Evolutionary conservation across 2,888 invertebrate species (phyloP).

Genomic region (Drosophila pegasa): DNA sequence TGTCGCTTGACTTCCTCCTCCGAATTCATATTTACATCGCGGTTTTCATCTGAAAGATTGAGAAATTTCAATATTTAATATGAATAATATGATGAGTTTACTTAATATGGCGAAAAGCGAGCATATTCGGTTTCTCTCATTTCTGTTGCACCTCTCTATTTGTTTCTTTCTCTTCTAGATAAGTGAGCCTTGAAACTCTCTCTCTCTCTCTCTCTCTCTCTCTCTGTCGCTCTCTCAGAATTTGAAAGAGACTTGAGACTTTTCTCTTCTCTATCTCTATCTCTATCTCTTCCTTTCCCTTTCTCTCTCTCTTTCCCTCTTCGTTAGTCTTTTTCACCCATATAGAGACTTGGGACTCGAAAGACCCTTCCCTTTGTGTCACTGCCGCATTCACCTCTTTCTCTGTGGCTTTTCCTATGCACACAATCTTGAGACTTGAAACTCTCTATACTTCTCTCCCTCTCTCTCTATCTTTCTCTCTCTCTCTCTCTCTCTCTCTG

Average conservation of each 20-base stretch:
- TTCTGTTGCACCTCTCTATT: neutral
- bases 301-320: neutral
- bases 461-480: neutral
- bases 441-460: neutral
- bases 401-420: no score
- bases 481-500: neutral
- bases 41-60: slow-evolving; percentile 91
- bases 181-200: no score
- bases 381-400: no score
- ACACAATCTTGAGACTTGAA: no score
- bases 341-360: no score
- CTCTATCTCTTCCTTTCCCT: no score
- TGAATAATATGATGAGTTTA: neutral
- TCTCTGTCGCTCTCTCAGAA: neutral
- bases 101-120: neutral
- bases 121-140: neutral
- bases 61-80: neutral
- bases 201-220: neutral
- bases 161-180: neutral
- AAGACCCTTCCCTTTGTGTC: no score
- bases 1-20: slow-evolving; percentile 96
- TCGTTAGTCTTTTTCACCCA: no score
- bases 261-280: no score
- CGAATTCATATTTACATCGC: slow-evolving; percentile 94
- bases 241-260: no score